Percentiles rank a stretch among this genome's conserved stretches.
Evolutionary conservation across 2,888 invertebrate genomes (phyloP).

Genomic region (Epistrophella euchroma): DNA sequence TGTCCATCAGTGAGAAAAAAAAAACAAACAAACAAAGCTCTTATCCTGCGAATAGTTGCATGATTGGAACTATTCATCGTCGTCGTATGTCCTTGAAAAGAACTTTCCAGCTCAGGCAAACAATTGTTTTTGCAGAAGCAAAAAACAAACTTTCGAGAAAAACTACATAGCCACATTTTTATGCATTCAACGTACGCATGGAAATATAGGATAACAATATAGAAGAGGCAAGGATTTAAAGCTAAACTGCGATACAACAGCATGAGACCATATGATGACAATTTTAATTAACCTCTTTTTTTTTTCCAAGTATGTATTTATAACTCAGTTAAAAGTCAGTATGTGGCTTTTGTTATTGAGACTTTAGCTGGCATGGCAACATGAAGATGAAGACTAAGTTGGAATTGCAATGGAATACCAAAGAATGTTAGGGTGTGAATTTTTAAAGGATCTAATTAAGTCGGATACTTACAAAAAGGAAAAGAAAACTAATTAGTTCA

Average conservation of each 20-base stretch:
- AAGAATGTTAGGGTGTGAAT: not conserved
- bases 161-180: not conserved
- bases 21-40: conserved; percentile 18
- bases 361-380: not conserved
- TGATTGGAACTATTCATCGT: conserved; percentile 50
- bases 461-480: not conserved
- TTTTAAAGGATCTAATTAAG: not conserved
- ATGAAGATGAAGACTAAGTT: not conserved
- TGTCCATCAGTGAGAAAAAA: not conserved
- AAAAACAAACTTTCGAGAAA: not conserved
- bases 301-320: not conserved
- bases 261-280: conserved; percentile 32
- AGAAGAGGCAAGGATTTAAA: conserved; percentile 8
- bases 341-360: conserved; percentile 42
- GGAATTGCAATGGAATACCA: not conserved
- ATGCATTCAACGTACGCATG: not conserved
- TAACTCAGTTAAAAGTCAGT: not conserved
- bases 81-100: conserved; percentile 49
- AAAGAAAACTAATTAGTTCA: too few relatives aligned
- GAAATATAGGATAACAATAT: conserved; percentile 29
- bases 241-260: conserved; percentile 11
- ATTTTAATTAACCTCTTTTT: conserved; percentile 61
- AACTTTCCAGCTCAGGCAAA: conserved; percentile 20
- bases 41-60: conserved; percentile 46
- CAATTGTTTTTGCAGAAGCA: conserved; percentile 41